Percentiles rank a stretch among this genome's conserved stretches.
phyloP scores from a whole-genome alignment of 2,113 vertebrate genomes.

The Sceloporus tristichus region DNA sequence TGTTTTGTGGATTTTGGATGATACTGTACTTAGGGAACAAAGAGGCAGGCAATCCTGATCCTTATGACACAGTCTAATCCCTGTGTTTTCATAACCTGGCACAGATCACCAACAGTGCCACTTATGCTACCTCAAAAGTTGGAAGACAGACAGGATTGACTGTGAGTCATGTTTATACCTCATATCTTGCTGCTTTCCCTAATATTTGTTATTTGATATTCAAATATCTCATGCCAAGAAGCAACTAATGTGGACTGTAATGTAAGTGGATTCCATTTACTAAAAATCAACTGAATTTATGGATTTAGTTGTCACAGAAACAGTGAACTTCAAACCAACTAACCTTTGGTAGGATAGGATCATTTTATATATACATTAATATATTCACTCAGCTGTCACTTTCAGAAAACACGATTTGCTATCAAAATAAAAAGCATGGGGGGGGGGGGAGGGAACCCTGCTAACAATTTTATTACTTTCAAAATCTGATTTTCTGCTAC shows the following conservation, averaged over 20 bases:
- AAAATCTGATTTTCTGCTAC: conserved; percentile 18
- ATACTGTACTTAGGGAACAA: neutral
- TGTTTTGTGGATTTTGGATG: too few species aligned
- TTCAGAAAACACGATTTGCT: neutral
- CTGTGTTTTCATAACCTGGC: neutral
- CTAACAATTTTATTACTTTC: neutral
- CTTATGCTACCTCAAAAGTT: neutral
- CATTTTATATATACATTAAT: neutral
- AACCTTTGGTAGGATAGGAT: neutral
- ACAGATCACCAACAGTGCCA: neutral
- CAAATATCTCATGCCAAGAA: neutral
- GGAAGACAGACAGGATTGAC: neutral
- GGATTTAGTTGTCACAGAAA: neutral
- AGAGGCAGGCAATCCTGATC: neutral
- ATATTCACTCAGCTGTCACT: conserved; percentile 10
- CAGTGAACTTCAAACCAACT: conserved; percentile 6
- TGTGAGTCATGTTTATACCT: neutral
- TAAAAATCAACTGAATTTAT: neutral
- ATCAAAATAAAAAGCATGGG: neutral
- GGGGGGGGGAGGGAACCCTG: neutral
- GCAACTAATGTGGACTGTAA: neutral
- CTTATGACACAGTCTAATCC: neutral
- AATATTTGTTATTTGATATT: neutral
- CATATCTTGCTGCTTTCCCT: neutral
- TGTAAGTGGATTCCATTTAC: neutral